These are phyloP conservation scores for Polymixis lichenea DNA, from an alignment of 2,888 invertebrate species.

Conservation along the genomic window DNA sequence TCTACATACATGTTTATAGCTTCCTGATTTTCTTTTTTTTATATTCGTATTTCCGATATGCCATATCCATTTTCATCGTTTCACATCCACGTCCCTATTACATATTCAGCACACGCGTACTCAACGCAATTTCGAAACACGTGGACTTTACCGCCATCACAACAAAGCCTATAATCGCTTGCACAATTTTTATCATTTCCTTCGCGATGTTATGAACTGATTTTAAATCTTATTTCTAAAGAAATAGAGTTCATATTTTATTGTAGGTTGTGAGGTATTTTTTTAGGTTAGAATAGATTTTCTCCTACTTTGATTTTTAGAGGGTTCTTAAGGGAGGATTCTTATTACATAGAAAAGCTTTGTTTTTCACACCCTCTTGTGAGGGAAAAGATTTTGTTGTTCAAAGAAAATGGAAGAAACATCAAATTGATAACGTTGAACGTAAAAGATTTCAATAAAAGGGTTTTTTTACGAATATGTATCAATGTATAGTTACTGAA, in stretches of 20 bases:
- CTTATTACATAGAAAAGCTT: constrained; percentile 53
- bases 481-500: no score
- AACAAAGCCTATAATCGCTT: constrained; percentile 51
- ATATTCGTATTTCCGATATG: background rate
- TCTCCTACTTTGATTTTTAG: constrained; percentile 64
- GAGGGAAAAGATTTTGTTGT: constrained; percentile 33
- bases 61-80: constrained; percentile 31
- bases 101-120: constrained; percentile 73
- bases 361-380: constrained; percentile 44
- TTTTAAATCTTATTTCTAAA: constrained; percentile 37
- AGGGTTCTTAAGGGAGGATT: constrained; percentile 61
- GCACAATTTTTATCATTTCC: constrained; percentile 30
- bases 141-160: background rate
- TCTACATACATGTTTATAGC: background rate
- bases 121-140: constrained; percentile 25
- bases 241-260: constrained; percentile 55
- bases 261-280: constrained; percentile 31
- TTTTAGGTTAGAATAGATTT: constrained; percentile 50
- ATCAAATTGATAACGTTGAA: background rate
- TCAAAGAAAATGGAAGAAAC: constrained; percentile 27
- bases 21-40: background rate
- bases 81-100: constrained; percentile 68
- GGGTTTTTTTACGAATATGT: background rate
- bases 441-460: background rate
- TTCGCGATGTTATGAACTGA: constrained; percentile 16